Evolutionary conservation across 2,113 vertebrate species (phyloP).

Genomic region (Tragelaphus imberbis): DNA sequence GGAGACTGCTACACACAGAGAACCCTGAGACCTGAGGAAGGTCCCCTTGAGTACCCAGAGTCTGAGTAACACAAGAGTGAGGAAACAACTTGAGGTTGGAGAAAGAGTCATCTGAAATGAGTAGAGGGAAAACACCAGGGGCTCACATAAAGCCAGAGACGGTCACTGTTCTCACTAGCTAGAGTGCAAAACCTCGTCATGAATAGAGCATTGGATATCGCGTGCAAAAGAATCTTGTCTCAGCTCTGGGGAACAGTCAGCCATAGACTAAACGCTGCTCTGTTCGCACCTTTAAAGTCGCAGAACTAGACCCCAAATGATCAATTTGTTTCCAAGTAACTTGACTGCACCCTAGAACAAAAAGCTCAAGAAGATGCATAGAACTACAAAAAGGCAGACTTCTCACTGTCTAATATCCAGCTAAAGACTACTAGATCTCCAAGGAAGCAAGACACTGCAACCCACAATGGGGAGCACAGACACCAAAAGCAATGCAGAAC

Average conservation of each 20-base stretch:
- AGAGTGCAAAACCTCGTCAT: not conserved
- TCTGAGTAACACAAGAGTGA: not conserved
- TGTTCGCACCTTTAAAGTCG: not conserved
- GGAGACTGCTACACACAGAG: not conserved
- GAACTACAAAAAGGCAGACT: not conserved
- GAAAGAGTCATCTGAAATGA: not conserved
- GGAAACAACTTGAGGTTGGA: not conserved
- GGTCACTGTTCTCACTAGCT: not conserved
- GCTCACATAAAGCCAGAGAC: not conserved
- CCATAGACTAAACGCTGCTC: not conserved
- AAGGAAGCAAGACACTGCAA: not conserved
- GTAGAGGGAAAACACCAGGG: not conserved
- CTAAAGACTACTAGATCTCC: not conserved
- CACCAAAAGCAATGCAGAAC: not conserved
- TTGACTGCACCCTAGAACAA: not conserved
- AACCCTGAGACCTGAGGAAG: not conserved
- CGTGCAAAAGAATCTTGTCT: not conserved
- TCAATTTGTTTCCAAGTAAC: not conserved
- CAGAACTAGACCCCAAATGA: not conserved
- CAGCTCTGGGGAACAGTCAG: not conserved
- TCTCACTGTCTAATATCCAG: not conserved
- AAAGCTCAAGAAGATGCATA: not conserved
- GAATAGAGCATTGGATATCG: not conserved
- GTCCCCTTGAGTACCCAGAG: not conserved
- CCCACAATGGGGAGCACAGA: not conserved